phyloP scores from a whole-genome alignment of 2,113 vertebrate species.

The Hassar affinis region DNA sequence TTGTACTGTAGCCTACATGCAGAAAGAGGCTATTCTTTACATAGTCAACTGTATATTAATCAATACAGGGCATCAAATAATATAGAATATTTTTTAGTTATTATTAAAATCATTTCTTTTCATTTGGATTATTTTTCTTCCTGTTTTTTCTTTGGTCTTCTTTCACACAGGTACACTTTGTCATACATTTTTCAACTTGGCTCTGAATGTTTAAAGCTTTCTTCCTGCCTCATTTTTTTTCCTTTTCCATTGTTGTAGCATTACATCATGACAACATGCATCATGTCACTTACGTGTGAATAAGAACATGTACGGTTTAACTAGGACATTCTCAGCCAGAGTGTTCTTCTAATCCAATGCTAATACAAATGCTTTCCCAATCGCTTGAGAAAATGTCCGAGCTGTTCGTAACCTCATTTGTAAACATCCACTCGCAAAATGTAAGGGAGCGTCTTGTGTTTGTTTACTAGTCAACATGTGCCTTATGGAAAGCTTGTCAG shows the following conservation, averaged over 20 bases:
- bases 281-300: conserved; percentile 2
- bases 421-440: neutral
- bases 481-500: conserved; percentile 36
- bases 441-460: conserved; percentile 7
- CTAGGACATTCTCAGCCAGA: neutral
- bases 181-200: neutral
- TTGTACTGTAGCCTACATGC: conserved; percentile 3
- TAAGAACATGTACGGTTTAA: neutral
- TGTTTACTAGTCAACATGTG: conserved; percentile 40
- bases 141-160: neutral
- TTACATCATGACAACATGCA: neutral
- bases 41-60: neutral
- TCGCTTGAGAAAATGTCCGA: neutral
- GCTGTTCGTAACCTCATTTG: neutral
- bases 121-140: neutral
- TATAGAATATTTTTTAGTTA: neutral
- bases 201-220: neutral
- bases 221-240: neutral
- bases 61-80: conserved; percentile 5
- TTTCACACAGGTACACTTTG: neutral
- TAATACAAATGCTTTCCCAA: neutral
- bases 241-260: neutral
- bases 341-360: neutral
- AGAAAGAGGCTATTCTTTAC: neutral
- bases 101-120: neutral